Base-by-base conservation (phyloP, 1,140 invertebrate species). In the Euglossa dilemma region DNA sequence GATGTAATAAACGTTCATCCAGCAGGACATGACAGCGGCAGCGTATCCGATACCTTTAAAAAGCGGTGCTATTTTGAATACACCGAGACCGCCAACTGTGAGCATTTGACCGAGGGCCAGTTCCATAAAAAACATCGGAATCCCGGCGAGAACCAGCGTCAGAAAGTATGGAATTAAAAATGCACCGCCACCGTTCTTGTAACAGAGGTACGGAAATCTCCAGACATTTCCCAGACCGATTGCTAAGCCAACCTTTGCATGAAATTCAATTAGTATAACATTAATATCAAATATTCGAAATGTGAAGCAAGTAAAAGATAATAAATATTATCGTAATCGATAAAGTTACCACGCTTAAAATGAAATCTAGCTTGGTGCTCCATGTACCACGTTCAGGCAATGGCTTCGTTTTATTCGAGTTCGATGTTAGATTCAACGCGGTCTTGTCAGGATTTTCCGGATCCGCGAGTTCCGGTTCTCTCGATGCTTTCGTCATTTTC, bases 1-100 rank as follows among this genome's bases (percentile, higher is more conserved):
- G 94, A 99, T 99, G 95, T 99, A 99, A 93, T 99, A 99, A 96
- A 99, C 99, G 52, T 98, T 98, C 96, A 99, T 99, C 95, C 99
- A 99, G 84, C 99, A 96, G 92, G 99, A 98, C 88, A 99, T 98
- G 85, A 99, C 96, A 92, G 98, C 99, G 86, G 99, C 99, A 0
- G 98, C 98, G 92, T 99, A 98, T 45, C 99, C 99, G 54, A 99
- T 97, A 85, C 99, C 99, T 97, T 99, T 99, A 50, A 99, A 96
- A 52, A 99, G 97, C 0, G 99, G 99, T 94, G 98, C 99, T 89
- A 99, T 98, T 88, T 97, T 96, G 98, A 99, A 99, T 69, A 99
- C 97, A n/a, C 97, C 98, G 45, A 99, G 95, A 90, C 98, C 98
- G 36, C 98, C 98, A 90, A 97, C 98, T 25, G 97, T 96, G 94